Evolutionary conservation across 2,888 invertebrate genomes (phyloP).

Genomic region (Cyclophora punctaria): DNA sequence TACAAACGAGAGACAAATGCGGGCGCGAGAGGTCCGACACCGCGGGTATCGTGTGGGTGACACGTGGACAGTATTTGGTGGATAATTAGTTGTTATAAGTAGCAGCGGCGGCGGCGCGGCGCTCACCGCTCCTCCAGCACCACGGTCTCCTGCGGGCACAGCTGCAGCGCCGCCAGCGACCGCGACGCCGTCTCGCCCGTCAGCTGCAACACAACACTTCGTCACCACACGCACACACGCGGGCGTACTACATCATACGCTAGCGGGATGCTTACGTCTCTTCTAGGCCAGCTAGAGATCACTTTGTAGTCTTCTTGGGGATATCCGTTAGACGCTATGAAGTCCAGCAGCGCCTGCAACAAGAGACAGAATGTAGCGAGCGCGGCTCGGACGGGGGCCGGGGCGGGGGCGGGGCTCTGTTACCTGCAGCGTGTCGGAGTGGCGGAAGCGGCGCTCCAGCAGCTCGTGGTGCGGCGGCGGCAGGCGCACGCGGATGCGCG

Average conservation of each 20-base stretch:
- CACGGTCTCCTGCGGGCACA: constrained; percentile 95
- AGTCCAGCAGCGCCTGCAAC: constrained; percentile 86
- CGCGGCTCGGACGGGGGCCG: background rate
- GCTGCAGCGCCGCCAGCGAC: constrained; percentile 86
- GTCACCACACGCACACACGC: no score
- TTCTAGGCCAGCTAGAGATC: constrained; percentile 94
- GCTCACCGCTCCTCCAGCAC: constrained; percentile 94
- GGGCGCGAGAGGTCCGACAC: background rate
- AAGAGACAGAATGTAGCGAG: no score
- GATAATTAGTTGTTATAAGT: background rate
- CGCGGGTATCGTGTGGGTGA: background rate
- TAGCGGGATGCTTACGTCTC: constrained; percentile 83
- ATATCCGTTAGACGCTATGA: constrained; percentile 90
- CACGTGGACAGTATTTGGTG: no score
- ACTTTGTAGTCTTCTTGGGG: constrained; percentile 92
- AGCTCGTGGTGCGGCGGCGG: constrained; percentile 87
- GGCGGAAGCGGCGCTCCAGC: constrained; percentile 84
- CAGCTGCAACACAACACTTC: constrained; percentile 70
- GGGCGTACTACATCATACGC: no score
- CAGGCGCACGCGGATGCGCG: constrained; percentile 87
- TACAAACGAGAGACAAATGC: no score
- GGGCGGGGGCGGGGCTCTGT: constrained; percentile 4
- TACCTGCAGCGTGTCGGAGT: constrained; percentile 49
- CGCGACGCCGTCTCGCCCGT: constrained; percentile 47
- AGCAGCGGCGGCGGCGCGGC: constrained; percentile 7